Evolutionary conservation across 1,140 invertebrate species (phyloP).

Genomic region (Pogonus chalceus): DNA sequence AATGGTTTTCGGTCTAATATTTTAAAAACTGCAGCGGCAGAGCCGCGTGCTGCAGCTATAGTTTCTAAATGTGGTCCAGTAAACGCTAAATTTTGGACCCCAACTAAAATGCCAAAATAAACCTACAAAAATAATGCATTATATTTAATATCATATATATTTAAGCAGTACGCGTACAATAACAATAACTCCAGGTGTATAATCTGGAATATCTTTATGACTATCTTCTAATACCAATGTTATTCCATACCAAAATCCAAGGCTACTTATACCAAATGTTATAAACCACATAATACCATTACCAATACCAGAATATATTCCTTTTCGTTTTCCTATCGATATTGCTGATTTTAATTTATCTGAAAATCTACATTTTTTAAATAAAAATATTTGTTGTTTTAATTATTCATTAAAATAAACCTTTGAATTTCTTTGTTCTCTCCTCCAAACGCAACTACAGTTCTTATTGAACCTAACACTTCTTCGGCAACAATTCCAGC

Average conservation of each 20-base stretch:
- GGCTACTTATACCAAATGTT: conserved; percentile 62
- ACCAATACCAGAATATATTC: conserved; percentile 56
- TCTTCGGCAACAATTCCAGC: conserved; percentile 76
- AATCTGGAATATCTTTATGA: conserved; percentile 40
- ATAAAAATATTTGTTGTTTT: not conserved
- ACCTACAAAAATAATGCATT: conserved; percentile 37
- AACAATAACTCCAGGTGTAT: conserved; percentile 54
- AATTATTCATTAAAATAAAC: too few relatives aligned
- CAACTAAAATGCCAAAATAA: conserved; percentile 68
- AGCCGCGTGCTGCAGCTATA: conserved; percentile 64
- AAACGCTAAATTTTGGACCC: conserved; percentile 70
- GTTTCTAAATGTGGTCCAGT: conserved; percentile 67
- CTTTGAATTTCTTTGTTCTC: conserved; percentile 58
- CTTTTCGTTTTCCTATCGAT: conserved; percentile 57
- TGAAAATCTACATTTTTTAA: not conserved
- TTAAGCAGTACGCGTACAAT: conserved; percentile 41
- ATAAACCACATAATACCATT: conserved; percentile 64
- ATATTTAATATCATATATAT: conserved; percentile 14
- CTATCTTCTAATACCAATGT: conserved; percentile 50
- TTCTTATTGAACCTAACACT: conserved; percentile 62
- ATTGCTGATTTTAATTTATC: conserved; percentile 43
- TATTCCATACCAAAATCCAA: conserved; percentile 80
- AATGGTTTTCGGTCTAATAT: conserved; percentile 63
- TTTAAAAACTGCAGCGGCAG: conserved; percentile 65
- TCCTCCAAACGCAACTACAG: conserved; percentile 74